These are phyloP conservation scores for Semotilus atromaculatus DNA, from an alignment of 2,797 vertebrate genomes.

Conservation along the genomic window DNA sequence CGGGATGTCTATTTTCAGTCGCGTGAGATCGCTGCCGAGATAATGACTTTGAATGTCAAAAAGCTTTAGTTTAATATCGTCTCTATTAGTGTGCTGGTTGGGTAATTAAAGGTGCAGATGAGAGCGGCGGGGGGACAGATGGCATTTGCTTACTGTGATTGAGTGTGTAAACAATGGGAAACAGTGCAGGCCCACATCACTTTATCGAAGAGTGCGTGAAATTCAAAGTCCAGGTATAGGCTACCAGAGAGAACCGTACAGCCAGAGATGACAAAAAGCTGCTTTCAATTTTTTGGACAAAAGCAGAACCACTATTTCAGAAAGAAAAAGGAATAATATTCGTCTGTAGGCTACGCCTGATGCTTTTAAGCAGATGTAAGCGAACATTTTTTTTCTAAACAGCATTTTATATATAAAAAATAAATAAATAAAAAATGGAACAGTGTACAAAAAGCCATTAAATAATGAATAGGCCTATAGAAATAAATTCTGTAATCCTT, in stretches of 20 bases:
- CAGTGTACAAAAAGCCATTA: neutral
- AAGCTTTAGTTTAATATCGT: constrained; percentile 99
- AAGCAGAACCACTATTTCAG: neutral
- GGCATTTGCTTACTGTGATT: constrained; percentile 98
- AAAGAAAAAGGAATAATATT: neutral
- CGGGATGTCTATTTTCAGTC: constrained; percentile 77
- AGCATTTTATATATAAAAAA: neutral
- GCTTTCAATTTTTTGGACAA: neutral
- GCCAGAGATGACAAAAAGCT: constrained; percentile 1
- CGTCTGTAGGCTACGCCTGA: neutral
- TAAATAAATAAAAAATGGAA: neutral
- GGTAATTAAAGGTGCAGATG: constrained; percentile 98
- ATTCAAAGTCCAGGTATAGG: constrained; percentile 16
- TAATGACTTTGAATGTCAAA: constrained; percentile 99
- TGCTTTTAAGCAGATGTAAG: neutral
- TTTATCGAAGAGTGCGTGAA: constrained; percentile 2
- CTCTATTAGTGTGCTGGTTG: constrained; percentile 98
- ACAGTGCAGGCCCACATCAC: constrained; percentile 50
- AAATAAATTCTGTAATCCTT: neutral
- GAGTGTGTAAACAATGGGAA: constrained; percentile 92
- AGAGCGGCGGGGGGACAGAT: constrained; percentile 97
- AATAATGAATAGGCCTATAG: neutral
- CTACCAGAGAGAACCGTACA: neutral
- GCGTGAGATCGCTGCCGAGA: constrained; percentile 86
- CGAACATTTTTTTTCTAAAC: neutral